Conservation (phyloP, 2,113 vertebrate genomes). For the Coregonus clupeaformis region DNA sequence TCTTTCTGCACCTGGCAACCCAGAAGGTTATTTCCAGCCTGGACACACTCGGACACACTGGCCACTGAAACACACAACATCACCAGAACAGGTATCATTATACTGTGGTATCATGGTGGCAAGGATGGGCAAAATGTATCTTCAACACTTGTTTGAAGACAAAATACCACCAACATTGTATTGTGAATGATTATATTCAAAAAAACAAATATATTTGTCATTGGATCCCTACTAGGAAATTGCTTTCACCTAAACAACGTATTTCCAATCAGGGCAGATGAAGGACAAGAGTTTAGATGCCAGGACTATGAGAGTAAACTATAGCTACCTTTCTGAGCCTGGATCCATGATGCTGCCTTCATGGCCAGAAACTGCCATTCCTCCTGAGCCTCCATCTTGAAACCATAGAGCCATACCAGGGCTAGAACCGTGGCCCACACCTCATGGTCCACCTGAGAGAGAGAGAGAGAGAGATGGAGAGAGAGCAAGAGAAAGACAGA, state of each 20-base stretch:
- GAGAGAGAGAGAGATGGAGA: background rate
- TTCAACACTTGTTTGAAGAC: no score
- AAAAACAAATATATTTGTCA: no score
- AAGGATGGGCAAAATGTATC: background rate
- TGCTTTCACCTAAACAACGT: no score
- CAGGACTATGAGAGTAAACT: background rate
- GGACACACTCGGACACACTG: slow-evolving; percentile 50
- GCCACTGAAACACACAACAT: slow-evolving; percentile 38
- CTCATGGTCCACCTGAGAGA: slow-evolving; percentile 52
- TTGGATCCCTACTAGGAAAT: no score
- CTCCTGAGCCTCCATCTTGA: slow-evolving; percentile 55
- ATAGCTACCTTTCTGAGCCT: slow-evolving; percentile 61
- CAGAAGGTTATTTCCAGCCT: slow-evolving; percentile 51
- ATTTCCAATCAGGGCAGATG: background rate
- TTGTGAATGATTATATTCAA: background rate
- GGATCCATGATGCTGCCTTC: slow-evolving; percentile 74
- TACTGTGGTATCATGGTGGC: no score
- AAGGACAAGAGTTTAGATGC: background rate
- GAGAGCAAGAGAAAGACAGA: no score
- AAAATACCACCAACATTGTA: background rate
- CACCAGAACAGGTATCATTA: background rate
- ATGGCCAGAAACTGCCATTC: slow-evolving; percentile 77
- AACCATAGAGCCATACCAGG: slow-evolving; percentile 78
- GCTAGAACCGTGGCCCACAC: slow-evolving; percentile 81
- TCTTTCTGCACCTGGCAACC: slow-evolving; percentile 26